phyloP scores from a whole-genome alignment of 1,140 invertebrate genomes.

The Probaryconus sp. region DNA sequence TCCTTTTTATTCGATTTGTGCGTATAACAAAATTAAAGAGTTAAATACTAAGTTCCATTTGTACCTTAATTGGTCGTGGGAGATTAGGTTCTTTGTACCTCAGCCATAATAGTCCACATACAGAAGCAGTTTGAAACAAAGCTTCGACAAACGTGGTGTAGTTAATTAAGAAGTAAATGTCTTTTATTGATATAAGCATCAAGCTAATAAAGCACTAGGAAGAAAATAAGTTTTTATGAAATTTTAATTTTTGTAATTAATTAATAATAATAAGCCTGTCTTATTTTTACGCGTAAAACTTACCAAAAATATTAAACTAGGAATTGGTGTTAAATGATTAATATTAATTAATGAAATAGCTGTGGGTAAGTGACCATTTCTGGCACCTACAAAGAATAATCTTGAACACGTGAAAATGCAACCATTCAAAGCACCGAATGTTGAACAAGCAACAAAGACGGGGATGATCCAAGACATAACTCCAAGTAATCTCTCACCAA shows the following conservation, averaged over 20 bases:
- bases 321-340: constrained; percentile 90
- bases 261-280: not conserved
- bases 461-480: constrained; percentile 91
- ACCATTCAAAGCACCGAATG: constrained; percentile 91
- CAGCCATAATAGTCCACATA: constrained; percentile 92
- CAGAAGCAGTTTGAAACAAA: constrained; percentile 93
- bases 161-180: constrained; percentile 95
- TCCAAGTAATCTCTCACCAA: constrained; percentile 89
- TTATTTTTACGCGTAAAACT: constrained; percentile 63
- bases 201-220: constrained; percentile 89
- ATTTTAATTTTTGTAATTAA: too few relatives aligned
- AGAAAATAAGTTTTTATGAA: too few relatives aligned
- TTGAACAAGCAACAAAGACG: constrained; percentile 90
- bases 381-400: constrained; percentile 92
- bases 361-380: constrained; percentile 81
- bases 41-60: constrained; percentile 52
- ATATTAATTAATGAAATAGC: constrained; percentile 93
- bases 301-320: constrained; percentile 94
- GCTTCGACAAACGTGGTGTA: constrained; percentile 96
- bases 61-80: constrained; percentile 84
- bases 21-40: constrained; percentile 3
- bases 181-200: constrained; percentile 87
- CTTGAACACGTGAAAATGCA: constrained; percentile 92
- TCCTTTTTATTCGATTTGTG: not conserved
- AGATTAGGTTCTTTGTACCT: constrained; percentile 86